phyloP scores from a whole-genome alignment of 2,797 vertebrate genomes.

The Melopsittacus undulatus region DNA sequence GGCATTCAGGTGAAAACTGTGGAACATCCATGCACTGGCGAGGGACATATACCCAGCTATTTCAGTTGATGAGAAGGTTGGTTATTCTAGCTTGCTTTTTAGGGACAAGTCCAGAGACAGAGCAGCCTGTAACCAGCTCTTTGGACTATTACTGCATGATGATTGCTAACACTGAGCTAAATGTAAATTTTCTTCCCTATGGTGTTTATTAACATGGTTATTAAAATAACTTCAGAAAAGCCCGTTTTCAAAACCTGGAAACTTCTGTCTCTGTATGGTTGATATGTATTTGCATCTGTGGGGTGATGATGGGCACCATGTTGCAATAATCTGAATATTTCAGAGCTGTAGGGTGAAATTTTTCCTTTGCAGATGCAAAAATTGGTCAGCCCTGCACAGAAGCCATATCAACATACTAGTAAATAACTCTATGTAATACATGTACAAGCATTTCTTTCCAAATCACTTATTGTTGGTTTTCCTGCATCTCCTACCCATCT shows the following conservation, averaged over 20 bases:
- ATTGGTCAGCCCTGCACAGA: neutral
- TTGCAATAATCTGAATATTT: neutral
- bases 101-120: neutral
- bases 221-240: neutral
- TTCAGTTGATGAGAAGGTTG: neutral
- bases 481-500: neutral
- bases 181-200: neutral
- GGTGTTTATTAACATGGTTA: neutral
- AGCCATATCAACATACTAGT: neutral
- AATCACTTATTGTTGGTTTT: neutral
- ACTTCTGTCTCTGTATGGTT: neutral
- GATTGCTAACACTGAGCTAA: neutral
- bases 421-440: neutral
- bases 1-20: neutral
- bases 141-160: neutral
- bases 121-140: neutral
- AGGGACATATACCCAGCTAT: neutral
- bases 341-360: neutral
- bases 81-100: neutral
- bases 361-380: neutral
- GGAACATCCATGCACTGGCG: neutral
- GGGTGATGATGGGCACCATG: neutral
- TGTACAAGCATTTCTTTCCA: neutral
- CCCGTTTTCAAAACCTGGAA: neutral
- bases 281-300: neutral